These are phyloP conservation scores for Fragum sueziense DNA, from an alignment of 2,888 invertebrate genomes.

Conservation along the genomic window DNA sequence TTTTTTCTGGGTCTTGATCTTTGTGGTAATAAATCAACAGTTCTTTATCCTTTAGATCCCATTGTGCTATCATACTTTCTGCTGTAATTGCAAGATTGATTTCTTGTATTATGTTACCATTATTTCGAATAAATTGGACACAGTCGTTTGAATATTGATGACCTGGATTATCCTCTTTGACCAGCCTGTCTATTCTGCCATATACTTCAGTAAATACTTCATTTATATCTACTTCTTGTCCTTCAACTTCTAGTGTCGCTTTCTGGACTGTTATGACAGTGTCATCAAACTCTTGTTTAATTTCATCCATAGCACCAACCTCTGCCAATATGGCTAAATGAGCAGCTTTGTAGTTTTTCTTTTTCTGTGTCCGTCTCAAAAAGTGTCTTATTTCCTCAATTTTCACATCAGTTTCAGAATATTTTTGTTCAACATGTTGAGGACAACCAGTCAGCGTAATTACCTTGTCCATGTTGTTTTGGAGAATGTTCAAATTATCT, in stretches of 20 bases:
- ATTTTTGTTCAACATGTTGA: neutral
- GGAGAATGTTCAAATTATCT: neutral
- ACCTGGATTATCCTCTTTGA: neutral
- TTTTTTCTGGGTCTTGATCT: neutral
- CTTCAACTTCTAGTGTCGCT: constrained; percentile 30
- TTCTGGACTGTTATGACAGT: constrained; percentile 10
- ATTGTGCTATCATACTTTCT: neutral
- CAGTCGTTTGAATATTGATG: constrained; percentile 34
- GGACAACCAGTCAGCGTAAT: neutral
- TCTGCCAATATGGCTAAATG: neutral
- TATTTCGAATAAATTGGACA: constrained; percentile 22
- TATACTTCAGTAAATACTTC: constrained; percentile 4
- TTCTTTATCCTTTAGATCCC: neutral
- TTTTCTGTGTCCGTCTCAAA: neutral
- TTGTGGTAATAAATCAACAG: neutral
- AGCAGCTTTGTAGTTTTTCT: neutral
- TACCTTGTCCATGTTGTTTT: neutral
- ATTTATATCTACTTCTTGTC: constrained; percentile 39
- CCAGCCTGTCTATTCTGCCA: constrained; percentile 4
- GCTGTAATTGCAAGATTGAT: neutral
- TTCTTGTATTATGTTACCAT: neutral
- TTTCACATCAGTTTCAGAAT: neutral
- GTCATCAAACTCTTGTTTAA: constrained; percentile 22
- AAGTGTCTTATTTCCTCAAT: neutral
- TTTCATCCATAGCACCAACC: neutral